phyloP scores from a whole-genome alignment of 2,888 invertebrate species.

The Andrena dorsata region DNA sequence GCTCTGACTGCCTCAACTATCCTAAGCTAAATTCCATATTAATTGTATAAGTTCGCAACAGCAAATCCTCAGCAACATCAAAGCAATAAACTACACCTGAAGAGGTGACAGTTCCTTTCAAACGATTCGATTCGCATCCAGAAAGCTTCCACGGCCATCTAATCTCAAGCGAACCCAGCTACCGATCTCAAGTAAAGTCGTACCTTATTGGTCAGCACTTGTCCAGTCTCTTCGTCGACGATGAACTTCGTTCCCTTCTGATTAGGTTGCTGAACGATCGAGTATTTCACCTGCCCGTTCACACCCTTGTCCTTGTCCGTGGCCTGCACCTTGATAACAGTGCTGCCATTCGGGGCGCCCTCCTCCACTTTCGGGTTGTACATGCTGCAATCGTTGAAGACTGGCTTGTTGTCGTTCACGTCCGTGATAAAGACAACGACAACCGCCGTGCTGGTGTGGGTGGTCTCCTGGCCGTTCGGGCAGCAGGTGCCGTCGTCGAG shows the following conservation, averaged over 20 bases:
- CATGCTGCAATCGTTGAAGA: conserved; percentile 96
- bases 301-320: conserved; percentile 98
- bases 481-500: conserved; percentile 99
- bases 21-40: too few relatives aligned
- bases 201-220: conserved; percentile 96
- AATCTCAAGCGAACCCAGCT: not conserved
- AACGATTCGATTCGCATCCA: too few relatives aligned
- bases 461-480: conserved; percentile 93
- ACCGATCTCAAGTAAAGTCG: not conserved
- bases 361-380: conserved; percentile 98
- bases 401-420: conserved; percentile 98
- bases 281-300: conserved; percentile 97
- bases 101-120: too few relatives aligned
- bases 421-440: conserved; percentile 98
- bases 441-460: conserved; percentile 97
- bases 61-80: too few relatives aligned
- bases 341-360: conserved; percentile 96
- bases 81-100: too few relatives aligned
- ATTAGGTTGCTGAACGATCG: conserved; percentile 98
- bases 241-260: conserved; percentile 98
- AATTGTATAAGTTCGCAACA: too few relatives aligned
- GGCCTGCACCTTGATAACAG: conserved; percentile 96
- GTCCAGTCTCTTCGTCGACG: conserved; percentile 97
- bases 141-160: not conserved
- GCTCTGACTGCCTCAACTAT: too few relatives aligned